phyloP scores from a whole-genome alignment of 2,888 invertebrate species.

The Baccha elongata region DNA sequence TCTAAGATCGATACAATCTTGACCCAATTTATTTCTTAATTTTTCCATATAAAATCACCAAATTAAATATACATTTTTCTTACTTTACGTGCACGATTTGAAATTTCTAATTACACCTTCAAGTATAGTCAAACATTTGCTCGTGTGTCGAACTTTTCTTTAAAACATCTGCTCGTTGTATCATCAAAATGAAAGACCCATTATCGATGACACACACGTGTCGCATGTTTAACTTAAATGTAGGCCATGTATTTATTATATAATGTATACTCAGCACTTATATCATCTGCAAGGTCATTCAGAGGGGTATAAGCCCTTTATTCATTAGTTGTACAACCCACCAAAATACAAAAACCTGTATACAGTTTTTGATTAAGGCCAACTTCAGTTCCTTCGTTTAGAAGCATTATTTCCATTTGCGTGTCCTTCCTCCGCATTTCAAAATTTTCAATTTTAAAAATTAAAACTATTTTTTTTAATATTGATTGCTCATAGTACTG shows the following conservation, averaged over 20 bases:
- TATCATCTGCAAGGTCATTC: background rate
- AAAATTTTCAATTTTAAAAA: conserved; percentile 26
- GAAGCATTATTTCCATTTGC: background rate
- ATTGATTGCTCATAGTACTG: conserved; percentile 21
- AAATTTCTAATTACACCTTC: no score
- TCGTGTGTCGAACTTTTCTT: background rate
- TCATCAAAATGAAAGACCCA: background rate
- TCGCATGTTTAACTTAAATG: background rate
- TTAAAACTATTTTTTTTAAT: conserved; percentile 11
- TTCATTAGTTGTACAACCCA: background rate
- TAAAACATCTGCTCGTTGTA: background rate
- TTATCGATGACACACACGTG: background rate
- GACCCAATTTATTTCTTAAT: no score
- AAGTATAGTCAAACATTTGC: no score
- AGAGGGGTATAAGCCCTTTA: background rate
- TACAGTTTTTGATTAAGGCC: conserved; percentile 6
- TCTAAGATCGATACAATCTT: no score
- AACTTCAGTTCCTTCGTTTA: background rate
- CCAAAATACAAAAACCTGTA: background rate
- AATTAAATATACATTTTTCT: no score
- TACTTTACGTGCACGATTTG: no score
- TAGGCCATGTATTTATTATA: background rate
- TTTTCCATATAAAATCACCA: no score
- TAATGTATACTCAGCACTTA: background rate
- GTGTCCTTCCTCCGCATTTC: conserved; percentile 4